phyloP scores from a whole-genome alignment of 1,140 invertebrate species.

The Zaprionus inermis region DNA sequence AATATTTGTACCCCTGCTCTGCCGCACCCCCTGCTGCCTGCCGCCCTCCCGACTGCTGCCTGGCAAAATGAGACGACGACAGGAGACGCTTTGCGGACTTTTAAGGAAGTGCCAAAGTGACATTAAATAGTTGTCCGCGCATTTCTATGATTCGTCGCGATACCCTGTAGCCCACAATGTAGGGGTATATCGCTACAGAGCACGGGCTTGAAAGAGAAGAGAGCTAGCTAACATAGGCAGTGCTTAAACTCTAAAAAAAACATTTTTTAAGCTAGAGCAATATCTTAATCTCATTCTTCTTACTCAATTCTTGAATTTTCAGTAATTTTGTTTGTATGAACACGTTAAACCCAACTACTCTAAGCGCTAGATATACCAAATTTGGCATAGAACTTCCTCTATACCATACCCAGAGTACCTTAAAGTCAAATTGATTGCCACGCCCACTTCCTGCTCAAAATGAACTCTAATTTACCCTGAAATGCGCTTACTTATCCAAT shows the following conservation, averaged over 20 bases:
- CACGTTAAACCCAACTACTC: not conserved
- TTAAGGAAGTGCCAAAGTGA: conserved; percentile 83
- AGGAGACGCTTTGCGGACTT: conserved; percentile 57
- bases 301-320: no score
- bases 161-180: not conserved
- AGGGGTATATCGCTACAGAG: not conserved
- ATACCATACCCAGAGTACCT: not conserved
- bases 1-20: conserved; percentile 58
- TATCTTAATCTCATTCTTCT: no score
- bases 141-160: conserved; percentile 41
- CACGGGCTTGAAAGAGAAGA: not conserved
- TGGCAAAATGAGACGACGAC: conserved; percentile 41
- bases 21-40: not conserved
- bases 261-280: not conserved
- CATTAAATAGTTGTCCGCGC: conserved; percentile 78
- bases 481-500: no score
- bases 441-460: not conserved
- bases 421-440: not conserved
- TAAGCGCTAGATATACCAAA: not conserved
- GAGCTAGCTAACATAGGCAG: no score
- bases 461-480: not conserved
- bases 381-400: not conserved
- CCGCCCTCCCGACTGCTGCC: not conserved
- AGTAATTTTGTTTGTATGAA: not conserved
- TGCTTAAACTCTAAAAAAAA: not conserved